Conservation (phyloP, 2,888 invertebrate species). For the Magallana nippona region DNA sequence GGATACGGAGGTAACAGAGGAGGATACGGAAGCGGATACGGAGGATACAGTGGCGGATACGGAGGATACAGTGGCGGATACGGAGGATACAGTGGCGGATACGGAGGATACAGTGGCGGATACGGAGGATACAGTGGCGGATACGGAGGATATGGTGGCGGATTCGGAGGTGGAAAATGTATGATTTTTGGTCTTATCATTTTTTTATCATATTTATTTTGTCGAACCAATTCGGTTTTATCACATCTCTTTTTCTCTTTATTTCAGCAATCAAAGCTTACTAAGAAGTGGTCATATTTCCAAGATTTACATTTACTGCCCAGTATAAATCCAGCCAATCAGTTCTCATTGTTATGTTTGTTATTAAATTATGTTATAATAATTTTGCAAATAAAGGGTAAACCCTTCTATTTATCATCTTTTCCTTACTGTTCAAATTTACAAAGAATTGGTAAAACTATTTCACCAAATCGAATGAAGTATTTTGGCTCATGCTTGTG, state of each 20-base stretch:
- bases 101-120: not conserved
- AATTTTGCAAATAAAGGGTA: slow-evolving; percentile 21
- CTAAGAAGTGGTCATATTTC: not conserved
- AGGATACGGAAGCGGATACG: not conserved
- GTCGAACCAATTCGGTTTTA: not conserved
- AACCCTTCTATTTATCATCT: not conserved
- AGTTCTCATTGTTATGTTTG: not conserved
- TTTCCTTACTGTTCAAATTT: too few relatives aligned
- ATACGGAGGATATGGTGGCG: slow-evolving; percentile 25
- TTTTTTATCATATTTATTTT: too few relatives aligned
- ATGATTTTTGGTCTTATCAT: too few relatives aligned
- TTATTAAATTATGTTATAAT: slow-evolving; percentile 10
- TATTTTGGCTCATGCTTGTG: too few relatives aligned
- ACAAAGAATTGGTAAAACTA: too few relatives aligned
- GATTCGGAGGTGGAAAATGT: not conserved
- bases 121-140: not conserved
- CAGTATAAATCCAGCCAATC: slow-evolving; percentile 27
- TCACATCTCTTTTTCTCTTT: not conserved
- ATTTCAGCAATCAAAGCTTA: slow-evolving; percentile 1
- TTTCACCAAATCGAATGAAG: too few relatives aligned
- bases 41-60: not conserved
- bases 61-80: not conserved
- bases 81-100: not conserved
- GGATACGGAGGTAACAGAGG: not conserved
- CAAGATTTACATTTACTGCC: slow-evolving; percentile 7